Conservation (phyloP, 2,888 invertebrate genomes). For the Scaptomyza flava region DNA sequence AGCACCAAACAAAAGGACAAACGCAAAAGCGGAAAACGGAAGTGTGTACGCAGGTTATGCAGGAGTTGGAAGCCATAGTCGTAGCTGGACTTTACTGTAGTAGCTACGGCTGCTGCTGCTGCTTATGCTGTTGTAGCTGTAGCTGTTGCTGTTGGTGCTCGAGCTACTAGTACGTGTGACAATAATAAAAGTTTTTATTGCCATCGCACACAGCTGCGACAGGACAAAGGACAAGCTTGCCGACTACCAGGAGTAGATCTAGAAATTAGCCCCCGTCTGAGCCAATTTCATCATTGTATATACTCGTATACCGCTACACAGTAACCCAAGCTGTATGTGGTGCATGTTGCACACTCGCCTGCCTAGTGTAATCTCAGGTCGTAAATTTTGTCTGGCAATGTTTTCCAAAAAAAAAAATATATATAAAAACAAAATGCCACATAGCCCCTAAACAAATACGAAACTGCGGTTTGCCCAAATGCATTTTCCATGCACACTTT, state of each 20-base stretch:
- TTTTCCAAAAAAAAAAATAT: conserved; percentile 32
- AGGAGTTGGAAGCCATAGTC: conserved; percentile 35
- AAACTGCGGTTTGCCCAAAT: conserved; percentile 3
- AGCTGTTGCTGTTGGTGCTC: conserved; percentile 31
- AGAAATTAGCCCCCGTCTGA: conserved; percentile 68
- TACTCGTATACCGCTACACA: neutral
- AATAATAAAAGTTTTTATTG: conserved; percentile 82
- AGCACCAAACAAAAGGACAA: conserved; percentile 41
- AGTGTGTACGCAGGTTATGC: conserved; percentile 77
- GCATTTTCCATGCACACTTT: neutral
- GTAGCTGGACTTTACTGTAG: conserved; percentile 25
- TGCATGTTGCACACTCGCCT: neutral
- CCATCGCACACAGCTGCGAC: conserved; percentile 73
- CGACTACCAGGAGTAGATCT: conserved; percentile 47
- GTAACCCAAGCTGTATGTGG: neutral
- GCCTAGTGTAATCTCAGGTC: conserved; percentile 47
- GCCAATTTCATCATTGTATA: conserved; percentile 54
- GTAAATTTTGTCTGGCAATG: conserved; percentile 57
- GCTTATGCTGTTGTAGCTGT: conserved; percentile 26
- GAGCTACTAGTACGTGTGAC: conserved; percentile 72
- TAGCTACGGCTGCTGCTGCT: neutral
- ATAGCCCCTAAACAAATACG: conserved; percentile 32
- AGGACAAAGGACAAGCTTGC: conserved; percentile 5
- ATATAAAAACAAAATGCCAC: conserved; percentile 31
- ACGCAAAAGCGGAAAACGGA: conserved; percentile 58